These are phyloP conservation scores for Drosophila differens DNA, from an alignment of 2,888 invertebrate species.

Conservation along the genomic window DNA sequence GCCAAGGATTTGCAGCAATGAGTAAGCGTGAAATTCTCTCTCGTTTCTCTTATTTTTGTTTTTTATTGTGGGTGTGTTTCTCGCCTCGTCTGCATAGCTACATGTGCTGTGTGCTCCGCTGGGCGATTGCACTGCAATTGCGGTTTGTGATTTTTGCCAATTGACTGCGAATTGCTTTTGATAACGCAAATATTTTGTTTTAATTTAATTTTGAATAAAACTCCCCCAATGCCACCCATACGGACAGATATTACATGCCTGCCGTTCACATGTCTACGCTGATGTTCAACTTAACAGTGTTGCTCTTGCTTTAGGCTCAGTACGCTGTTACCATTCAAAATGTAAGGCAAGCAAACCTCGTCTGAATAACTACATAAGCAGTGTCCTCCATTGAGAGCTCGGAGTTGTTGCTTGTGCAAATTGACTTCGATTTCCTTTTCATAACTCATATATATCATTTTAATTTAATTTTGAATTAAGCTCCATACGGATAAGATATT, in stretches of 20 bases:
- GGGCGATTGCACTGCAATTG: not conserved
- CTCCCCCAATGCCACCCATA: constrained; percentile 33
- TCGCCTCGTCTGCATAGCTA: not conserved
- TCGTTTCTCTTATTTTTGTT: not conserved
- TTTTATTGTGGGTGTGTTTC: constrained; percentile 59
- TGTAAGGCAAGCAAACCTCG: not conserved
- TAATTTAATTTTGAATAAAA: constrained; percentile 48
- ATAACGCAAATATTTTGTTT: constrained; percentile 13
- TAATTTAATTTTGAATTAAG: constrained; percentile 42
- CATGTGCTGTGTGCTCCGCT: not conserved
- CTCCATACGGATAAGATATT: constrained; percentile 18
- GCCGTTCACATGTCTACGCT: constrained; percentile 38
- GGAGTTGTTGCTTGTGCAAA: not conserved
- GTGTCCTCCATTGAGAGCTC: not conserved
- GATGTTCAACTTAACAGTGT: constrained; percentile 19
- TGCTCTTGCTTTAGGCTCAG: not conserved
- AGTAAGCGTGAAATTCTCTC: constrained; percentile 24
- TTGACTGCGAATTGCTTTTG: not conserved
- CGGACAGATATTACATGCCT: constrained; percentile 11
- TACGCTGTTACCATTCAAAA: constrained; percentile 13
- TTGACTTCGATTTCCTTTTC: not conserved
- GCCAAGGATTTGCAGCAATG: constrained; percentile 28
- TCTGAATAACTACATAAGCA: not conserved
- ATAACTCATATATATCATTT: constrained; percentile 16
- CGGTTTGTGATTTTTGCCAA: not conserved